Evolutionary conservation across 2,797 vertebrate genomes (phyloP).

Genomic region (Hyperoplus lanceolatus): DNA sequence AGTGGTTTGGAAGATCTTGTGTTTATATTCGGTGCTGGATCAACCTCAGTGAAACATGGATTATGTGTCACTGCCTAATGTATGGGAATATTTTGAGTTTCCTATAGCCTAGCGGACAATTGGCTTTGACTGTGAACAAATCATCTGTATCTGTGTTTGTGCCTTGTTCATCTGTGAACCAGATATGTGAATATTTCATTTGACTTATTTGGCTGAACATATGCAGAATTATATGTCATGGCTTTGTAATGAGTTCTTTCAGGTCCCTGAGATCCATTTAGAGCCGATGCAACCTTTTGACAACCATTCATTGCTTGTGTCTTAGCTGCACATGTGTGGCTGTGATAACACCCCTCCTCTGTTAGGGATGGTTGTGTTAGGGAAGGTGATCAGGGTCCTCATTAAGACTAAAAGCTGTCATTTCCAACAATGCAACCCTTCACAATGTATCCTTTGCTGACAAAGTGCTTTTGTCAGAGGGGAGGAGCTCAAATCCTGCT

Average conservation of each 20-base stretch:
- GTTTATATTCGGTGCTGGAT: neutral
- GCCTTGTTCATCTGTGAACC: constrained; percentile 2
- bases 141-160: neutral
- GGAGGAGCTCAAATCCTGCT: constrained; percentile 42
- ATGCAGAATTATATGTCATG: neutral
- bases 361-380: neutral
- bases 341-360: neutral
- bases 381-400: neutral
- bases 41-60: constrained; percentile 5
- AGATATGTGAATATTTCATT: neutral
- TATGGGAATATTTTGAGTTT: constrained; percentile 35
- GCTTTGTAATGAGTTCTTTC: neutral
- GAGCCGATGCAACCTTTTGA: neutral
- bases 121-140: neutral
- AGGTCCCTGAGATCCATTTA: constrained; percentile 6
- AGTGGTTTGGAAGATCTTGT: too few relatives aligned
- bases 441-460: constrained; percentile 53
- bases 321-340: neutral
- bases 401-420: constrained; percentile 56
- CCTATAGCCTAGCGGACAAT: neutral
- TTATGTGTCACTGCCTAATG: constrained; percentile 19
- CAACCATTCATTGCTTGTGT: neutral
- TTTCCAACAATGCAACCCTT: constrained; percentile 61
- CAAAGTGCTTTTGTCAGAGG: constrained; percentile 53
- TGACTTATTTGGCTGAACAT: constrained; percentile 29